Evolutionary conservation across 2,888 invertebrate genomes (phyloP).

Genomic region (Polyommatus iphigenia): DNA sequence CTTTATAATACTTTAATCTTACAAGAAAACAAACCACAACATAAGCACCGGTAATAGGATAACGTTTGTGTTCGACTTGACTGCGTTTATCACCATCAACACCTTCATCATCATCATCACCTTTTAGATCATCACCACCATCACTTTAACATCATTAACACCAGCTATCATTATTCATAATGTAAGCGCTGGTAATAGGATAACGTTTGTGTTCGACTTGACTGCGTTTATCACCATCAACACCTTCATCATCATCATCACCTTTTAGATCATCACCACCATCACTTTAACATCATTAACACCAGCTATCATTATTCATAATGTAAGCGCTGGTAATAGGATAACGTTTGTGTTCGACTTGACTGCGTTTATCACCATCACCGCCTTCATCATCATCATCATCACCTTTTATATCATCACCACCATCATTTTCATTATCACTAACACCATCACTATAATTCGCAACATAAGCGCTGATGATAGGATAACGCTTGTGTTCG

Average conservation of each 20-base stretch:
- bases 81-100: not conserved
- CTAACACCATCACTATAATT: not conserved
- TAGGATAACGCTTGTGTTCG: not conserved
- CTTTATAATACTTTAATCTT: constrained; percentile 15
- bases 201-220: not conserved
- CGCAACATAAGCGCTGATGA: not conserved
- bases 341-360: not conserved
- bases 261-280: not conserved
- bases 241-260: not conserved
- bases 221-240: not conserved
- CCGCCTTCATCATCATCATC: not conserved
- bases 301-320: too few species aligned
- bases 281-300: not conserved
- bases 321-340: not conserved
- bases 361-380: not conserved
- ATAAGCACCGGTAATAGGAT: not conserved
- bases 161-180: too few species aligned
- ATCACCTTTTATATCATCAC: not conserved
- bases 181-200: not conserved
- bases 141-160: not conserved
- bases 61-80: constrained; percentile 9
- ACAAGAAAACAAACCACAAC: constrained; percentile 7
- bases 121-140: not conserved
- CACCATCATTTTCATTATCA: not conserved
- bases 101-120: not conserved